A percentile compares a stretch with the other conserved stretches of the same genome.
phyloP scores from a whole-genome alignment of 2,797 vertebrate genomes.

The Lepilemur ruficaudatus region DNA sequence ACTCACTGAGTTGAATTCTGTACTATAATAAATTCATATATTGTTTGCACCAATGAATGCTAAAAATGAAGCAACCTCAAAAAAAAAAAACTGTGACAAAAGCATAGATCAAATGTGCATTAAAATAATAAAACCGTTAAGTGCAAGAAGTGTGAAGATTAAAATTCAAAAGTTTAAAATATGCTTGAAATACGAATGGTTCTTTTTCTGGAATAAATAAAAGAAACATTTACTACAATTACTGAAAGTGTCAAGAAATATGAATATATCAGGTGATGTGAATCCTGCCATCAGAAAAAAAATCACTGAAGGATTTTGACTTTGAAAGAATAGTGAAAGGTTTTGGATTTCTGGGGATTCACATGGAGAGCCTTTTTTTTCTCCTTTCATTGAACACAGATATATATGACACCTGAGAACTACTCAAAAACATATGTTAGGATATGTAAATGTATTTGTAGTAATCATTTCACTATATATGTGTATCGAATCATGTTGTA shows the following conservation, averaged over 20 bases:
- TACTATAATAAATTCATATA: slow-evolving; percentile 47
- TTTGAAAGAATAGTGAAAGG: not conserved
- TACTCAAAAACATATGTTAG: not conserved
- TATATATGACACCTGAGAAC: not conserved
- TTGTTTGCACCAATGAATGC: not conserved
- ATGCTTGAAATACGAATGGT: not conserved
- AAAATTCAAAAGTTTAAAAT: slow-evolving; percentile 36
- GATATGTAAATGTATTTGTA: not conserved
- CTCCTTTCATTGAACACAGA: not conserved
- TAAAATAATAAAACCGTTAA: not conserved
- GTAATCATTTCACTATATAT: not conserved
- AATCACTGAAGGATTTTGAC: not conserved
- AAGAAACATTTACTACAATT: not conserved
- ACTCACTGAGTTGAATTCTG: slow-evolving; percentile 11
- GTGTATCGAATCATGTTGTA: not conserved
- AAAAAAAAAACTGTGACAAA: not conserved
- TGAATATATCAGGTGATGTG: not conserved
- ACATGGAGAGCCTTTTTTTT: not conserved
- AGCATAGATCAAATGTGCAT: slow-evolving; percentile 37
- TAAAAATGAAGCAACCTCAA: slow-evolving; percentile 42
- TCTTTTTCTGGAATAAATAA: not conserved
- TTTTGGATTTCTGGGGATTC: not conserved
- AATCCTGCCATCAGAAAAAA: slow-evolving; percentile 17
- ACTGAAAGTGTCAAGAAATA: not conserved
- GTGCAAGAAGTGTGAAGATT: not conserved